Evolutionary conservation across 2,888 invertebrate species (phyloP).

Genomic region (Andrena flavipes): DNA sequence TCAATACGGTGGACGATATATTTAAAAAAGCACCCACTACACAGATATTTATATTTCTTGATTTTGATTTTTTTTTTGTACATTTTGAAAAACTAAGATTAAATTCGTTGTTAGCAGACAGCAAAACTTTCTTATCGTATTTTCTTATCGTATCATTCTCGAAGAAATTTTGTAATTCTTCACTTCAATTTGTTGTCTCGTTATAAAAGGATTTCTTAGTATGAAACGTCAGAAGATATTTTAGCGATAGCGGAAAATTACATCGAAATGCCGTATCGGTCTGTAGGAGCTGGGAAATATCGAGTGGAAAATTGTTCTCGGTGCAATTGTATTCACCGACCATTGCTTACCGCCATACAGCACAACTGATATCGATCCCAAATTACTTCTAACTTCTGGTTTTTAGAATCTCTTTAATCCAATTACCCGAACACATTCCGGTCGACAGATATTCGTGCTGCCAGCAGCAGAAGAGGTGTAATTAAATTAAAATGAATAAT

Average conservation of each 20-base stretch:
- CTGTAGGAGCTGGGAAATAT: conserved; percentile 28
- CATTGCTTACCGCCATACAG: conserved; percentile 18
- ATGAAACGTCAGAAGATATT: conserved; percentile 29
- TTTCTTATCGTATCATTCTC: background rate
- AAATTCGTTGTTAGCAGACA: too few relatives aligned
- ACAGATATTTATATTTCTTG: too few relatives aligned
- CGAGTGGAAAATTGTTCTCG: conserved; percentile 52
- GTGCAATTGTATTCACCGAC: conserved; percentile 36
- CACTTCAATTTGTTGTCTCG: conserved; percentile 11
- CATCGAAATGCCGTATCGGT: conserved; percentile 21
- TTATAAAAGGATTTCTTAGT: conserved; percentile 10
- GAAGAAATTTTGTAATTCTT: conserved; percentile 12
- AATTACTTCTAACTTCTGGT: conserved; percentile 38
- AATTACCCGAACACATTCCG: background rate
- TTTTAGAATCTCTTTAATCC: background rate
- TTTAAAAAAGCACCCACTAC: too few relatives aligned
- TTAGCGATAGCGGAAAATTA: conserved; percentile 35
- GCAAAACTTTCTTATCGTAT: too few relatives aligned
- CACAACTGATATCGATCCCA: conserved; percentile 28
- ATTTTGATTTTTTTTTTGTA: too few relatives aligned
- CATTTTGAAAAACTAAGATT: too few relatives aligned
- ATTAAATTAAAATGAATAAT: background rate
- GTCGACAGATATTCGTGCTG: background rate
- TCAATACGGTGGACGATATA: too few relatives aligned
- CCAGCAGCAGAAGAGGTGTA: background rate